phyloP scores from a whole-genome alignment of 2,797 vertebrate genomes.

The Eurystomus glaucurus region DNA sequence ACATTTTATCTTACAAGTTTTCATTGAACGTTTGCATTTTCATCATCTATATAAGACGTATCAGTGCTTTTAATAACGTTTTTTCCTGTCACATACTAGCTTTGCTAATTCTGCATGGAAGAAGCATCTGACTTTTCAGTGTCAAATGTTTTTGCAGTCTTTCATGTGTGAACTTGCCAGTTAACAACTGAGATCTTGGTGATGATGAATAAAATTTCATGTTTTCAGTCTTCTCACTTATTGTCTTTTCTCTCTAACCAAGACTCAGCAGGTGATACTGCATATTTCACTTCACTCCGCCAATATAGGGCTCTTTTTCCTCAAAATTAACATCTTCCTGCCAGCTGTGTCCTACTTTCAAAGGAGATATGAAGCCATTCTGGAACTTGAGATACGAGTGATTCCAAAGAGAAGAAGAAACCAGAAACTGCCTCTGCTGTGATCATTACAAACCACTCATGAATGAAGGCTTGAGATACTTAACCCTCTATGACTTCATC shows the following conservation, averaged over 20 bases:
- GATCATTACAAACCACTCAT: slow-evolving; percentile 1
- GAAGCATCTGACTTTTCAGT: slow-evolving; percentile 17
- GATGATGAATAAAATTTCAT: background rate
- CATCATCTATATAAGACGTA: background rate
- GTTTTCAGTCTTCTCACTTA: slow-evolving; percentile 27
- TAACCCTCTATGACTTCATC: slow-evolving; percentile 20
- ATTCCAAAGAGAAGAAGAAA: slow-evolving; percentile 44
- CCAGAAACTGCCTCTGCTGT: slow-evolving; percentile 11
- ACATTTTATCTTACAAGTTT: slow-evolving; percentile 36
- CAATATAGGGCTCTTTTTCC: background rate
- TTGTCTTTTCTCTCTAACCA: slow-evolving; percentile 35
- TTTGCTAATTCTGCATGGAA: background rate
- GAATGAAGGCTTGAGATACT: slow-evolving; percentile 20
- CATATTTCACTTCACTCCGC: background rate
- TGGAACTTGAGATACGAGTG: slow-evolving; percentile 19
- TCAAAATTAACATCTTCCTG: background rate
- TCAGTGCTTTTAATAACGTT: background rate
- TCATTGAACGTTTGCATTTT: slow-evolving; percentile 1
- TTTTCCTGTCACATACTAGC: background rate
- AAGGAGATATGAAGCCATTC: slow-evolving; percentile 12
- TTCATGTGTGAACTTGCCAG: slow-evolving; percentile 33
- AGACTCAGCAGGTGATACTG: background rate
- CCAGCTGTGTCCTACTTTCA: background rate
- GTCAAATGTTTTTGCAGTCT: background rate
- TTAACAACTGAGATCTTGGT: slow-evolving; percentile 21